Evolutionary conservation across 2,113 vertebrate genomes (phyloP).

Genomic region (Stigmatopora nigra): DNA sequence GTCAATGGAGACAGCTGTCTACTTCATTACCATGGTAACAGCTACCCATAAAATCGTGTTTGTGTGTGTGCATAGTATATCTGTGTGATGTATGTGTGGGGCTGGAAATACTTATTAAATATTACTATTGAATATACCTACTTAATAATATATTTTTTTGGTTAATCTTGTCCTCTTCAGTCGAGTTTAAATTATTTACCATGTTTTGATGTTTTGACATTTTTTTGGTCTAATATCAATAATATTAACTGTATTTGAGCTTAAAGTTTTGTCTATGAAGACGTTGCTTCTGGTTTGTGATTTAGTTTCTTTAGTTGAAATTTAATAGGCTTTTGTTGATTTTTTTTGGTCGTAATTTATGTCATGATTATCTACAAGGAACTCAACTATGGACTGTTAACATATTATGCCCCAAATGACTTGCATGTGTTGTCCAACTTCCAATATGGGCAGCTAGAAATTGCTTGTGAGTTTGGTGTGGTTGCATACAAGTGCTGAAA

Average conservation of each 20-base stretch:
- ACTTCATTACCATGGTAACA: slow-evolving; percentile 52
- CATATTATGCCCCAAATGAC: background rate
- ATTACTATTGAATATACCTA: no score
- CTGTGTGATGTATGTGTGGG: background rate
- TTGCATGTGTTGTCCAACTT: background rate
- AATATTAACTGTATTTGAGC: no score
- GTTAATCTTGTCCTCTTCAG: no score
- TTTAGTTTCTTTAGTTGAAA: no score
- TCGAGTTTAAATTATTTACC: no score
- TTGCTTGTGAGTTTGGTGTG: background rate
- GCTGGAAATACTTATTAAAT: background rate
- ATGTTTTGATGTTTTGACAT: no score
- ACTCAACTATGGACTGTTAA: background rate
- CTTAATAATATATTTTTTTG: no score
- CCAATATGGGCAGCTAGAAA: background rate
- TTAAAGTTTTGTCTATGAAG: no score
- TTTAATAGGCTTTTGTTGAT: background rate
- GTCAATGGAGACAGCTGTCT: slow-evolving; percentile 30
- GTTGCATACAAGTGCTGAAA: background rate
- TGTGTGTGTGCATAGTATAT: background rate
- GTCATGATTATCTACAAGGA: background rate
- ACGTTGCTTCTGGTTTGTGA: no score
- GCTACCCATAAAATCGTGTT: slow-evolving; percentile 3
- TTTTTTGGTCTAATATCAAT: no score
- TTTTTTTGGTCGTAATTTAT: background rate